Base-by-base conservation (phyloP, 2,888 invertebrate genomes). In the Drosophila siamana region DNA sequence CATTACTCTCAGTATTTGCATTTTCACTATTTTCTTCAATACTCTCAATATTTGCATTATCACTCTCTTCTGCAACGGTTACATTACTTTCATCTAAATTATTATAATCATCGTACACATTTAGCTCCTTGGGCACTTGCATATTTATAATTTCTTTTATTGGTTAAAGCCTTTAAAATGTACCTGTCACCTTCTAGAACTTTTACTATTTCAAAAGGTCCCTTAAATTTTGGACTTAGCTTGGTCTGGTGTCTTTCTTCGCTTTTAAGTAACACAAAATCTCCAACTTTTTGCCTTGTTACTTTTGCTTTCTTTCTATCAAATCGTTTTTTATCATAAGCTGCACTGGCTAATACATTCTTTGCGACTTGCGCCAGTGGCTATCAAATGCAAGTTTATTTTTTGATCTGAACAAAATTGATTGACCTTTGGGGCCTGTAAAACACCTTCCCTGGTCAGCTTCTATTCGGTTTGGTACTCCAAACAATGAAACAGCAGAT, bases 191-290 rank as follows among this genome's bases (percentile, higher is more conserved):
- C 24, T 24, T 24, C 24, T 4, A 24, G 5, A 24, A 5, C 24
- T 6, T 24, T 24, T 4, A 24, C 24, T 24, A 24, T 24, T 24
- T 24, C 24, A 24, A 19, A 19, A 19, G 19, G 19, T 3, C 19
- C 19, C 19, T 19, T 19, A 3, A 19, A 19, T 19, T 59, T 63
- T 19, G 54, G 57, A 63, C 63, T 63, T 5, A 59, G 9, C 54
- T 68, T 63, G 54, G 50, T 59, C 13, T 63, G 64, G 24, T 56
- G 56, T n/a, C 60, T 59, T 33, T 48, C 44, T 50, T 54, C 55
- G 26, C 44, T 66, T 30, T 67, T 67, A 41, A 60, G 61, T 56
- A 61, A 43, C 15, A 60, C 55, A 30, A 69, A 69, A 56, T 65
- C 56, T 56, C 52, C 51, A 48, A 52, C 8, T 36, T 62, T 62